Percentiles rank a stretch among this genome's conserved stretches.
Conservation (phyloP, 2,113 vertebrate species). For the Ranitomeya imitator region DNA sequence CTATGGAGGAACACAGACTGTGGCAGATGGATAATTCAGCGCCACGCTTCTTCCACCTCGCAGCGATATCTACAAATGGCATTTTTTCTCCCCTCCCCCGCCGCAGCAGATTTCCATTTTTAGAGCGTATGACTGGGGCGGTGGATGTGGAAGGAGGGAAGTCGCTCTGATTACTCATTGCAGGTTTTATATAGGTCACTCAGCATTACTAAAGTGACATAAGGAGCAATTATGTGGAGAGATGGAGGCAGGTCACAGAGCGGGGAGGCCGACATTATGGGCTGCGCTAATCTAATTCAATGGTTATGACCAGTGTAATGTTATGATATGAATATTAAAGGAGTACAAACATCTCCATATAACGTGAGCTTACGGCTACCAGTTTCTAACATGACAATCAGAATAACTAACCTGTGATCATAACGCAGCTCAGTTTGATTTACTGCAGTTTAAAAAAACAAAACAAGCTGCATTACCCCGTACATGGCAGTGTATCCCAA, state of each 20-base stretch:
- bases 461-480: background rate
- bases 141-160: background rate
- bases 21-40: constrained; percentile 31
- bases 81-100: background rate
- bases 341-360: background rate
- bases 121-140: constrained; percentile 19
- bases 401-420: background rate
- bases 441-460: background rate
- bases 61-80: constrained; percentile 1
- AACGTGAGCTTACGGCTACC: background rate
- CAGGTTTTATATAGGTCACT: constrained; percentile 47
- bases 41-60: background rate
- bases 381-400: background rate
- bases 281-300: background rate
- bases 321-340: background rate
- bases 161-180: constrained; percentile 20
- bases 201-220: constrained; percentile 35
- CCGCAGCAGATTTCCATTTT: constrained; percentile 44
- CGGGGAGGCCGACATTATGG: background rate
- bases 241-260: background rate
- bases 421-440: background rate
- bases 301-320: background rate
- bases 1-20: background rate
- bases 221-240: constrained; percentile 47
- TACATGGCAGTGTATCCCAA: too few species aligned